phyloP scores from a whole-genome alignment of 2,113 vertebrate species.

The Cyprinodon tularosa region DNA sequence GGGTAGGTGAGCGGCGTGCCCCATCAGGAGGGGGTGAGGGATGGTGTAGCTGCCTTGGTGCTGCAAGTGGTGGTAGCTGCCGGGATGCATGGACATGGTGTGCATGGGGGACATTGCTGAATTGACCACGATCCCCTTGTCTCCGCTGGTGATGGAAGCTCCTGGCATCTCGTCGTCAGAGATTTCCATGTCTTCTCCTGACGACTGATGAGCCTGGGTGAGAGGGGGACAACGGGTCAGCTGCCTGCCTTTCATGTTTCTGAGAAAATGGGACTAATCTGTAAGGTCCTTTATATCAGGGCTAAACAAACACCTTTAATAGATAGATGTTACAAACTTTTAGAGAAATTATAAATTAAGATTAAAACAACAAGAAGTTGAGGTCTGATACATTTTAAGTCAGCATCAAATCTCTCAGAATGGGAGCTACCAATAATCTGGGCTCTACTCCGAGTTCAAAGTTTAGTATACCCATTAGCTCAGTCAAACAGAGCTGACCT shows the following conservation, averaged over 20 bases:
- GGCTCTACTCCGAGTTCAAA: slow-evolving; percentile 44
- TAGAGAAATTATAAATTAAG: not conserved
- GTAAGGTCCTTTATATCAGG: not conserved
- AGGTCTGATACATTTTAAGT: not conserved
- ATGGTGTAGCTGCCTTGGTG: slow-evolving; percentile 82
- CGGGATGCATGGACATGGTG: slow-evolving; percentile 83
- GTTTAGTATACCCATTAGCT: slow-evolving; percentile 12
- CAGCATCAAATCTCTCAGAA: slow-evolving; percentile 10
- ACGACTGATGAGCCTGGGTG: slow-evolving; percentile 88
- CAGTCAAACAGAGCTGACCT: slow-evolving; percentile 43
- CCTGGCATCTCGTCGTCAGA: slow-evolving; percentile 94
- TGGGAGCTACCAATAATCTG: slow-evolving; percentile 10
- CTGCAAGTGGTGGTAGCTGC: slow-evolving; percentile 85
- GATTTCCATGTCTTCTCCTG: slow-evolving; percentile 99
- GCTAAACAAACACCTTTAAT: not conserved
- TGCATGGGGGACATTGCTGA: slow-evolving; percentile 85
- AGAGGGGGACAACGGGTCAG: slow-evolving; percentile 21
- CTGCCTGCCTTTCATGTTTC: not conserved
- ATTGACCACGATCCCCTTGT: slow-evolving; percentile 93
- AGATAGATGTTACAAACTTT: not conserved
- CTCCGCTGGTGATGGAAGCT: slow-evolving; percentile 84
- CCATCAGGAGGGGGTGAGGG: slow-evolving; percentile 71
- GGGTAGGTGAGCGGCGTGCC: slow-evolving; percentile 70
- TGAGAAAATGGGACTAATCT: not conserved
- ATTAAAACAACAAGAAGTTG: not conserved